Conservation (phyloP, 2,888 invertebrate species). For the Pharmacophagus antenor region DNA sequence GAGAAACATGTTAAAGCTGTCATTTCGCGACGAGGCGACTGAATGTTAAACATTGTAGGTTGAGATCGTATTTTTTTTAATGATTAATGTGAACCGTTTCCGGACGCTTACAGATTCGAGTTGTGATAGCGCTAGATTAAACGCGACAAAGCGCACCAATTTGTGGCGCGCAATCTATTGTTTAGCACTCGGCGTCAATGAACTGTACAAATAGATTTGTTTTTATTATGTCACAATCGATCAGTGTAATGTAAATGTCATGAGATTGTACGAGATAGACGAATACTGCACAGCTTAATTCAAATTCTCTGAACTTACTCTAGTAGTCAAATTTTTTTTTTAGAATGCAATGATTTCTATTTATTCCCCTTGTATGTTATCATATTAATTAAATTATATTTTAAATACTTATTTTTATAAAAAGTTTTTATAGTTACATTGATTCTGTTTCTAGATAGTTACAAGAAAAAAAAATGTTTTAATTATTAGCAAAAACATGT, state of each 20-base stretch:
- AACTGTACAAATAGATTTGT: constrained; percentile 20
- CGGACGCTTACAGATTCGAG: neutral
- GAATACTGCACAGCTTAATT: neutral
- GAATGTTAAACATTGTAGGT: no score
- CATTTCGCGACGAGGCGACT: neutral
- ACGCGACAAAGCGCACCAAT: constrained; percentile 9
- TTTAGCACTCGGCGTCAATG: constrained; percentile 32
- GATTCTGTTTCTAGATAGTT: no score
- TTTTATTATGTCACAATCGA: constrained; percentile 23
- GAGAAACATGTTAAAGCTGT: no score
- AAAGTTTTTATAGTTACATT: no score
- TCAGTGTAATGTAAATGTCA: constrained; percentile 27
- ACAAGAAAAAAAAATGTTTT: no score
- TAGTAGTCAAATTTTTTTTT: no score
- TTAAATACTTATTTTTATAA: no score
- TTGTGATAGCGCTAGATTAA: constrained; percentile 4
- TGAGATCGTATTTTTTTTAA: neutral
- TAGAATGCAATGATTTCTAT: no score
- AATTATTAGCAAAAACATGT: no score
- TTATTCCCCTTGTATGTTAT: no score
- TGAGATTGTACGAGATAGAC: constrained; percentile 13
- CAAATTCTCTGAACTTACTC: no score
- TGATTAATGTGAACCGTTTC: constrained; percentile 9
- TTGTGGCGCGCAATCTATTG: constrained; percentile 27
- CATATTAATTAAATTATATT: no score